Percentiles rank a stretch among this genome's conserved stretches.
These are phyloP conservation scores for Astreopora myriophthalma DNA, from an alignment of 64 coral and sea anemone species.

Conservation along the genomic window DNA sequence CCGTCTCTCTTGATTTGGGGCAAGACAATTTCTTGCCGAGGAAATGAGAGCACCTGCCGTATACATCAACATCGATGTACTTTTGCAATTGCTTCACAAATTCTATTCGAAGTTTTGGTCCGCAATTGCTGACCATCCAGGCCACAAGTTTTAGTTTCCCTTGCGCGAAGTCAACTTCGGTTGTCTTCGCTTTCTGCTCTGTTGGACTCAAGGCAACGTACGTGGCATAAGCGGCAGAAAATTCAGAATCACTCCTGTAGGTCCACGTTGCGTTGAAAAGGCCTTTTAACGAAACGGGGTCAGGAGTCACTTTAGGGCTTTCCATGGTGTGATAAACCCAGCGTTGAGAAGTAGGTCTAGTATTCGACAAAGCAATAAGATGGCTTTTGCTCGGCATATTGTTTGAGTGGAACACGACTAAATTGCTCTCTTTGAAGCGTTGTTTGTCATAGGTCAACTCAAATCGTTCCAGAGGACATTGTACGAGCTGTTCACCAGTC, in stretches of 20 bases:
- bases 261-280: conserved; percentile 25
- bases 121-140: conserved; percentile 17
- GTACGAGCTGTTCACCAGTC: not conserved
- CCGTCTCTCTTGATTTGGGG: not conserved
- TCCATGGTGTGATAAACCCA: conserved; percentile 37
- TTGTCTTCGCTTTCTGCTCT: not conserved
- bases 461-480: conserved; percentile 22
- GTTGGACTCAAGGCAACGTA: not conserved
- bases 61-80: conserved; percentile 11
- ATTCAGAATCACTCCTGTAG: conserved; percentile 1
- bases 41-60: not conserved
- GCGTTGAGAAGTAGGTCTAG: not conserved
- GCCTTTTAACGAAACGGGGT: not conserved
- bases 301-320: not conserved
- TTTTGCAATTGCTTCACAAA: not conserved
- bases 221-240: conserved; percentile 3
- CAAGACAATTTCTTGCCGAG: not conserved
- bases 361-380: not conserved
- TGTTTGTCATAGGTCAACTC: conserved; percentile 19
- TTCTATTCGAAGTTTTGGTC: not conserved
- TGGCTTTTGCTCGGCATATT: not conserved
- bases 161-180: not conserved
- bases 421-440: not conserved
- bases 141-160: conserved; percentile 1
- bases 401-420: not conserved